A percentile compares a stretch with the other conserved stretches of the same genome.
phyloP scores from a whole-genome alignment of 2,797 vertebrate species.

The Vespertilio murinus region DNA sequence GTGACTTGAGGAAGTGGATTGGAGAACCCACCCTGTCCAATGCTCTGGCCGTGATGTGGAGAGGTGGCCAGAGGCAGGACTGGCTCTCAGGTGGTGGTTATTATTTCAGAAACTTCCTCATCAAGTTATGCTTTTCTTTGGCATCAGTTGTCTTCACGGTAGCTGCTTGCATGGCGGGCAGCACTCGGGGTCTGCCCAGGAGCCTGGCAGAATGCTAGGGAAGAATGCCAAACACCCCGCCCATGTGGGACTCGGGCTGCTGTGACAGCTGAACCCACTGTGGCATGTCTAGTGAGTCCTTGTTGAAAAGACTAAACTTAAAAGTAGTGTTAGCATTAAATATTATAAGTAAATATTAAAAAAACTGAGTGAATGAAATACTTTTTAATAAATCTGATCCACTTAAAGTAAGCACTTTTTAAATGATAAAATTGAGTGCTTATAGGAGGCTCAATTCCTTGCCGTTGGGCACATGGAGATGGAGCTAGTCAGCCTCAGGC shows the following conservation, averaged over 20 bases:
- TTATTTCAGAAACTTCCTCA: background rate
- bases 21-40: background rate
- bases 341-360: background rate
- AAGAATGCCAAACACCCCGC: too few species aligned
- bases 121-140: background rate
- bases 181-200: accelerated
- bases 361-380: background rate
- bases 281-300: background rate
- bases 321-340: background rate
- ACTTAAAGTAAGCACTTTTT: background rate
- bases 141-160: background rate
- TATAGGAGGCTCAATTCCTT: background rate
- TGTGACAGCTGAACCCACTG: background rate
- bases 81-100: background rate
- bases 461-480: background rate
- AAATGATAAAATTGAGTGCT: background rate
- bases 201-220: background rate
- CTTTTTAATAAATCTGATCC: background rate
- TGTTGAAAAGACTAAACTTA: background rate
- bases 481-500: background rate
- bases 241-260: accelerated
- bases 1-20: background rate
- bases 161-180: background rate
- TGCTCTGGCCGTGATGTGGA: background rate
- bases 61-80: background rate